Base-by-base conservation (phyloP, 2,797 vertebrate genomes). In the Poeciliopsis gracilis region DNA sequence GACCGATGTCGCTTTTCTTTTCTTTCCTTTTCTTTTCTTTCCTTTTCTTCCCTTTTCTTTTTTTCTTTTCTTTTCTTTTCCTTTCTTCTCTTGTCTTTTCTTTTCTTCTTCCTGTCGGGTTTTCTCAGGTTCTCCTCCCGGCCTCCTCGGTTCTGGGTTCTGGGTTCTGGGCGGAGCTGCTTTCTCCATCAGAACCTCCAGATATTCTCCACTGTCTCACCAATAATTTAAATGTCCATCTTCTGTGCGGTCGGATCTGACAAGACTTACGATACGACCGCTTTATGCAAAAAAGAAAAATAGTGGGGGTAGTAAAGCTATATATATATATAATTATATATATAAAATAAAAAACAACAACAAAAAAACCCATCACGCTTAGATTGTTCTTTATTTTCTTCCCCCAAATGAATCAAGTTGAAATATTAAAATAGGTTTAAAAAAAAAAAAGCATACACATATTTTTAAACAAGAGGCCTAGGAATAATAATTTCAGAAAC, bases 51-150 rank as follows among this genome's bases (percentile, higher is more conserved):
- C 3, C 1, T 47, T 47, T 45, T 15, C 5, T 38, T 41, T 45
- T 36, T 36, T 4, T 36, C 8, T 73, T 69, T 36, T 75, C 72
- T 51, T 49, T 41, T 8, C 1, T 2, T 9, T 16, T 16, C 45
- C 4, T 46, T 43, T 12, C 1, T 47, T 47, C 13, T 15, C 5
- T 38, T 41, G 2, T 43, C 41, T 11, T 45, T 16, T 51, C 47
- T 51, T 51, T 2, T 23, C 7, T 51, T 23, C 49, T 41, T 41
- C 80, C 66, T n/a, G 80, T 66, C 72, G 73, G 76, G 81, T 73
- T 73, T 36, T 46, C 53, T 6, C 79, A 47, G 76, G 5, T 76
- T 85, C 81, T 84, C 81, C 71, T 77, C 47, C 79, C n/a, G 66
- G 33, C 36, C 84, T 61, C 76, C 76, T 51, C 80, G 69, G 69